These are phyloP conservation scores for Siphamia tubifer DNA, from an alignment of 2,113 vertebrate genomes.

Conservation along the genomic window DNA sequence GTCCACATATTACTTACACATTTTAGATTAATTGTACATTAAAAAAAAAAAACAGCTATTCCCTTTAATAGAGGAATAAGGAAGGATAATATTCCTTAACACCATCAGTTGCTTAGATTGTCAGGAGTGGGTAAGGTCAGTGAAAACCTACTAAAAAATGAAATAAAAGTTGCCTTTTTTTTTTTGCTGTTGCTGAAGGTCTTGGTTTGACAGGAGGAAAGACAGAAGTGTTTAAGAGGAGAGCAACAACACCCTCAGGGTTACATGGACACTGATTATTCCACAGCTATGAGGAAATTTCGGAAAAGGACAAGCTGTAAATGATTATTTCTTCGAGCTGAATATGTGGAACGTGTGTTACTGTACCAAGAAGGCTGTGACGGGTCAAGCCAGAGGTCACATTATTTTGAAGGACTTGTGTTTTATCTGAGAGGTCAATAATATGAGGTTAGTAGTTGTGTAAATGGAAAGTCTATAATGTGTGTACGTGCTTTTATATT, in stretches of 20 bases:
- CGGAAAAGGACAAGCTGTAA: no score
- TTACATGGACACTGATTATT: background rate
- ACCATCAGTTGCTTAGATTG: background rate
- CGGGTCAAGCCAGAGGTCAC: background rate
- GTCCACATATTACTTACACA: background rate
- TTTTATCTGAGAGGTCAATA: background rate
- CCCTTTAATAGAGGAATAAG: background rate
- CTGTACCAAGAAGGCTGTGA: background rate
- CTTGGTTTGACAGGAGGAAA: background rate
- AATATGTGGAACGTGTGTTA: background rate
- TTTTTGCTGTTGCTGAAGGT: background rate
- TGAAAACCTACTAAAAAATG: background rate
- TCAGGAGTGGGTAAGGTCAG: background rate
- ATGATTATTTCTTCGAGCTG: no score
- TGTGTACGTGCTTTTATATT: background rate
- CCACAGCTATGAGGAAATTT: background rate
- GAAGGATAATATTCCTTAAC: background rate
- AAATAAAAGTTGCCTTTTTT: no score
- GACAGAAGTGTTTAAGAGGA: background rate
- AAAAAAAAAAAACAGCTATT: no score
- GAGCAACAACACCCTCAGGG: background rate
- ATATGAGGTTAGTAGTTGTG: background rate
- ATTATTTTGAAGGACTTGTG: background rate
- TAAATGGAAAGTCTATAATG: background rate
- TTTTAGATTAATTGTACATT: background rate